Base-by-base conservation (phyloP, 2,888 invertebrate genomes). In the Ochropacha duplaris region DNA sequence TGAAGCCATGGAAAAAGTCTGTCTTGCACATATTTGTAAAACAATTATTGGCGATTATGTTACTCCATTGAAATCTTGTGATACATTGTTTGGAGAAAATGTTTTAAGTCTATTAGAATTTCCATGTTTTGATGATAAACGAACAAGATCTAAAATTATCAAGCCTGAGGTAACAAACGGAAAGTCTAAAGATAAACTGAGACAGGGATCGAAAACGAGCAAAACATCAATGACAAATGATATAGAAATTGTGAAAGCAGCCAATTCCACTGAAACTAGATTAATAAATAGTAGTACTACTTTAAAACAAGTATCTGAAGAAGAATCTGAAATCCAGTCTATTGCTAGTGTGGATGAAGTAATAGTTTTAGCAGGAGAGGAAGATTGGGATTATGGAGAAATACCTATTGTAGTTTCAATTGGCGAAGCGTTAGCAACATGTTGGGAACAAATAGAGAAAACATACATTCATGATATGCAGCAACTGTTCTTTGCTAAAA, bases 401-500 rank as follows among this genome's bases (percentile, higher is more conserved):
- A 73, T 93, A 50, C 84, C 88, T 6, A 85, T 93, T 52, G 19
- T 87, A 19, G 78, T 84, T 54, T 57, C 69, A 11, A 83, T 93
- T 54, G 81, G 87, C 8, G 67, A 86, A 31, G 80, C 87, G 22
- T 69, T 94, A 61, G 93, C 93, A 0, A 85, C 84, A 24, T 83
- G 92, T 57, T 94, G 94, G 94, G 89, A 93, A 71, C 84, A 84
- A 74, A 71, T 92, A 44, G 94, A 94, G 74, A 87, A 78, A 64
- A 71, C 77, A 2, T 94, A 94, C 63, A 74, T 94, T 12, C 78
- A 86, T 51, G 94, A 94, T 65, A 80, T 95, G 66, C 88, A 93
- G 66, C 89, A 94, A 64, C 69, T 94, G 50, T 93, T 95, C 66
- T 93, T 94, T 62, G 82, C 93, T n/a, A 94, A 93, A 66, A 87